Evolutionary conservation across 1,140 invertebrate species (phyloP).

Genomic region (Drosophila ananassae): DNA sequence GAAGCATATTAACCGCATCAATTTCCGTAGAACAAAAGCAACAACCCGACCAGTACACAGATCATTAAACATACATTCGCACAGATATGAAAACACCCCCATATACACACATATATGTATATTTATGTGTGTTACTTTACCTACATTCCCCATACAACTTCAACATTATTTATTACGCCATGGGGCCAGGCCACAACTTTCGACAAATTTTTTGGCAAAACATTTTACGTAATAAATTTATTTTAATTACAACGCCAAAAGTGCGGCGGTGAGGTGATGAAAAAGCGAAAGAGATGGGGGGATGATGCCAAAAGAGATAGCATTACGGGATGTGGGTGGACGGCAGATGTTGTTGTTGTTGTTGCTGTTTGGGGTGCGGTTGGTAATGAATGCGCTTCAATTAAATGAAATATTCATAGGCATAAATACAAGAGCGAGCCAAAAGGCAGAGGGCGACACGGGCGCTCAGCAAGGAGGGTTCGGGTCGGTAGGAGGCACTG

Average conservation of each 20-base stretch:
- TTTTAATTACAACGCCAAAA: constrained; percentile 82
- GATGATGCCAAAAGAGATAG: not conserved
- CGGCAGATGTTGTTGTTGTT: constrained; percentile 11
- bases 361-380: constrained; percentile 36
- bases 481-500: not conserved
- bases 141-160: constrained; percentile 21
- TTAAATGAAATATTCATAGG: constrained; percentile 82
- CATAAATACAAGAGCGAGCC: constrained; percentile 67
- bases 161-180: constrained; percentile 69
- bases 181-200: constrained; percentile 70
- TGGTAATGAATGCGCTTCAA: constrained; percentile 80
- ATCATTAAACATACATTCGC: constrained; percentile 69
- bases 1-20: constrained; percentile 76
- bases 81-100: constrained; percentile 15
- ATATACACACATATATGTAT: not conserved
- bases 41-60: constrained; percentile 34
- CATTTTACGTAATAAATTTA: constrained; percentile 82
- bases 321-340: constrained; percentile 1
- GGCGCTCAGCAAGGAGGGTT: not conserved
- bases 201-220: constrained; percentile 81
- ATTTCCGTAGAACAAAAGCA: constrained; percentile 48
- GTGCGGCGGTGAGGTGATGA: constrained; percentile 27
- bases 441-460: not conserved
- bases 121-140: not conserved
- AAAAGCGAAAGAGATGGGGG: not conserved